Evolutionary conservation across 2,797 vertebrate species (phyloP).

Genomic region (Anguilla anguilla): DNA sequence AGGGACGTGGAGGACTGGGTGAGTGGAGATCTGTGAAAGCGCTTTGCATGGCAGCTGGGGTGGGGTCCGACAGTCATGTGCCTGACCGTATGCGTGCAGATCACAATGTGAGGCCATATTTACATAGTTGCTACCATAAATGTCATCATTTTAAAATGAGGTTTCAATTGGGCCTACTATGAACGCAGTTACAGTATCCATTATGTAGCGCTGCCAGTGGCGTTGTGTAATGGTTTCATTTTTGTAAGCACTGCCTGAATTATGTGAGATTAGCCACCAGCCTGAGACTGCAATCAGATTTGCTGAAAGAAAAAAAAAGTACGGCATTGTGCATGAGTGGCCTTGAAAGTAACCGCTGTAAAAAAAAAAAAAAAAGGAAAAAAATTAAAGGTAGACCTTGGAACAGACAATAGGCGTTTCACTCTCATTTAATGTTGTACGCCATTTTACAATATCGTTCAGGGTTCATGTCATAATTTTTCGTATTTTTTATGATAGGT

Average conservation of each 20-base stretch:
- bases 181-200: neutral
- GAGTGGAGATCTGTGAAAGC: conserved; percentile 46
- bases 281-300: neutral
- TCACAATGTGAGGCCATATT: neutral
- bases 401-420: conserved; percentile 19
- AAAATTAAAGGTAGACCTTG: conserved; percentile 1
- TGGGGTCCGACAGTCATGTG: neutral
- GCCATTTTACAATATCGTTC: conserved; percentile 6
- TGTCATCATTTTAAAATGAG: neutral
- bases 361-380: neutral
- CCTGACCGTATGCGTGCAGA: neutral
- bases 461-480: conserved; percentile 21
- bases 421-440: neutral
- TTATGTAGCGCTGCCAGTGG: neutral
- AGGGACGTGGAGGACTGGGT: conserved; percentile 84
- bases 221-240: neutral
- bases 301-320: neutral
- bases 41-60: neutral
- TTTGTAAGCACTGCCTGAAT: neutral
- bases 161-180: neutral
- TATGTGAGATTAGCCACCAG: conserved; percentile 15
- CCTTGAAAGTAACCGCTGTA: neutral
- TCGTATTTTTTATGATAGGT: neutral
- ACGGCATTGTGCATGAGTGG: neutral
- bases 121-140: neutral